phyloP scores from a whole-genome alignment of 2,113 vertebrate species.

The Oncorhynchus tshawytscha region DNA sequence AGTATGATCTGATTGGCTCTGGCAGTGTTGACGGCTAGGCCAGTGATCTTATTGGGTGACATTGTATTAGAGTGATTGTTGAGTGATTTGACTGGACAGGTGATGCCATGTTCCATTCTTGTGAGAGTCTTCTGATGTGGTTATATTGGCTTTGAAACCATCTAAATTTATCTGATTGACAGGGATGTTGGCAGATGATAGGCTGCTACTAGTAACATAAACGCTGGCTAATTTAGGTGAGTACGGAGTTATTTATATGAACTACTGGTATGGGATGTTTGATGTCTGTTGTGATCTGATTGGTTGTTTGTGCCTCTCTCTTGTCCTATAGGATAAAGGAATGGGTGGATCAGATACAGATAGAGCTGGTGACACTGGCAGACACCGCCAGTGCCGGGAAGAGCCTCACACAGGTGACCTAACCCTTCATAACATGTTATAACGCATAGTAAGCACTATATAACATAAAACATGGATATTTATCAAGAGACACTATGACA shows the following conservation, averaged over 20 bases:
- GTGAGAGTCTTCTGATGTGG: not conserved
- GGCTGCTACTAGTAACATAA: too few species aligned
- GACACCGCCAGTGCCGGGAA: slow-evolving; percentile 87
- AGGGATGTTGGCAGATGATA: too few species aligned
- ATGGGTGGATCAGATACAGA: slow-evolving; percentile 97
- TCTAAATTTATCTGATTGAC: not conserved
- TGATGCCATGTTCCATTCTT: not conserved
- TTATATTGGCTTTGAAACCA: slow-evolving; percentile 7
- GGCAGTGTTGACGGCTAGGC: slow-evolving; percentile 32
- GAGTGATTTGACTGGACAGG: not conserved
- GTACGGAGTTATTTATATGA: not conserved
- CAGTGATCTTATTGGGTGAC: not conserved
- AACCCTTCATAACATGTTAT: too few species aligned
- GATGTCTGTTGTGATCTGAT: not conserved
- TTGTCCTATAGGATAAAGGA: slow-evolving; percentile 85
- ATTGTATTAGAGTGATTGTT: not conserved
- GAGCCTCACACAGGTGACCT: slow-evolving; percentile 77
- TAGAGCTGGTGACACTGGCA: slow-evolving; percentile 88
- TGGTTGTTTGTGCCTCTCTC: slow-evolving; percentile 24
- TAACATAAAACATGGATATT: too few species aligned
- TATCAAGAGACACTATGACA: too few species aligned
- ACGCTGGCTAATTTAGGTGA: not conserved
- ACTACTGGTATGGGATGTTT: not conserved
- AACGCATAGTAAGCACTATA: too few species aligned
- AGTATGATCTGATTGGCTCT: slow-evolving; percentile 28